Evolutionary conservation across 2,113 vertebrate genomes (phyloP).

Genomic region (Panthera uncia): DNA sequence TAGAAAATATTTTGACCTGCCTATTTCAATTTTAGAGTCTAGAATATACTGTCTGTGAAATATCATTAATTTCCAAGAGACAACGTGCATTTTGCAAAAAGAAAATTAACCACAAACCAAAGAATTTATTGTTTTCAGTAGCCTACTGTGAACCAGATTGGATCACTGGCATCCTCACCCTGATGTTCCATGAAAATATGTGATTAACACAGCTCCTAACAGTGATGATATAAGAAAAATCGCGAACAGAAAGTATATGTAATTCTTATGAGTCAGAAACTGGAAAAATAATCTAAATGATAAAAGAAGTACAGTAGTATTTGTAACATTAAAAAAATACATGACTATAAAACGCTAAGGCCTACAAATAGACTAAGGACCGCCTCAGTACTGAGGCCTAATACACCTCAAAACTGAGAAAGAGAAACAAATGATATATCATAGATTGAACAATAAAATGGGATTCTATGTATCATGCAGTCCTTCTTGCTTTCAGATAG

Average conservation of each 20-base stretch:
- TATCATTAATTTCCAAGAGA: not conserved
- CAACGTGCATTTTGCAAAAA: not conserved
- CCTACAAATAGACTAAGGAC: not conserved
- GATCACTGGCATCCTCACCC: not conserved
- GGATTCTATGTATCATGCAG: not conserved
- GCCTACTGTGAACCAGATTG: not conserved
- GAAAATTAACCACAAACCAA: conserved; percentile 12
- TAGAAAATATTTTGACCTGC: conserved; percentile 9
- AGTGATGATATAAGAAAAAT: not conserved
- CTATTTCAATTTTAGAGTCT: conserved; percentile 15
- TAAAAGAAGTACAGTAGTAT: not conserved
- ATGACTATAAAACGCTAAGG: not conserved
- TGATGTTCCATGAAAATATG: conserved; percentile 24
- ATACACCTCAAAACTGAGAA: not conserved
- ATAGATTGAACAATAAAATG: not conserved
- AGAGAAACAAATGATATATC: not conserved
- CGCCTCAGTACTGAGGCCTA: not conserved
- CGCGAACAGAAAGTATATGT: not conserved
- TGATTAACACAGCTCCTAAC: not conserved
- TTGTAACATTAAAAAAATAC: not conserved
- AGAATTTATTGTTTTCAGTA: not conserved
- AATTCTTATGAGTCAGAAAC: not conserved
- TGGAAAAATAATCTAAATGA: not conserved
- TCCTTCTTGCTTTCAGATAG: not conserved
- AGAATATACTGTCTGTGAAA: not conserved